Conservation (phyloP, 2,797 vertebrate species). For the Premnoplex brunnescens region DNA sequence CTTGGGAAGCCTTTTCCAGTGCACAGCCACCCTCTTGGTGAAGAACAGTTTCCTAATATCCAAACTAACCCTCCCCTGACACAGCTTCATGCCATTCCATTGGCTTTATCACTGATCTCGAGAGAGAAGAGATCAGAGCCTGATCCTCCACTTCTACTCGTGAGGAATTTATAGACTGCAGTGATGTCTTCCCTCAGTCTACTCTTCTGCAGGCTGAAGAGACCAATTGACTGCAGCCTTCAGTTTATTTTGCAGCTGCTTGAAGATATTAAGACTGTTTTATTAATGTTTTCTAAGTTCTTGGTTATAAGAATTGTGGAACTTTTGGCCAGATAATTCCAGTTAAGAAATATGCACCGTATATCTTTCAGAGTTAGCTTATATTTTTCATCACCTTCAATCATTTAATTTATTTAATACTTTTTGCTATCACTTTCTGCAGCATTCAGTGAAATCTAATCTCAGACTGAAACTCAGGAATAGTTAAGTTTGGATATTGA, state of each 20-base stretch:
- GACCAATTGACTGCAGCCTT: neutral
- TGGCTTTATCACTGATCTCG: rapidly evolving
- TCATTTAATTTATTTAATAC: neutral
- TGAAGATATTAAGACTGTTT: neutral
- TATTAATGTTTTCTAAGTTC: neutral
- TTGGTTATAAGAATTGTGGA: neutral
- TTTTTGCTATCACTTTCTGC: neutral
- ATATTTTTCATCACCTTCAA: neutral
- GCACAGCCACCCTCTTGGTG: rapidly evolving
- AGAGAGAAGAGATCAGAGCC: neutral
- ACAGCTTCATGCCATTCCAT: rapidly evolving
- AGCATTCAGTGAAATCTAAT: neutral
- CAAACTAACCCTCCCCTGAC: neutral
- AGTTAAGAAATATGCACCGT: neutral
- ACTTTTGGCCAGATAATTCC: neutral
- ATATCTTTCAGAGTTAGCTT: neutral
- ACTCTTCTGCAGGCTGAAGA: neutral
- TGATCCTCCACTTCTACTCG: neutral
- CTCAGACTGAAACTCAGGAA: neutral
- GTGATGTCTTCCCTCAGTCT: neutral
- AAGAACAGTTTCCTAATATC: neutral
- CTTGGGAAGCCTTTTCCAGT: neutral
- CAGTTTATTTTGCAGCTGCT: neutral
- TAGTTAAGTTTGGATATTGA: neutral
- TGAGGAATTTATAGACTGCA: neutral